Evolutionary conservation across 2,113 vertebrate species (phyloP).

Genomic region (Tenebrosternarchus preto): DNA sequence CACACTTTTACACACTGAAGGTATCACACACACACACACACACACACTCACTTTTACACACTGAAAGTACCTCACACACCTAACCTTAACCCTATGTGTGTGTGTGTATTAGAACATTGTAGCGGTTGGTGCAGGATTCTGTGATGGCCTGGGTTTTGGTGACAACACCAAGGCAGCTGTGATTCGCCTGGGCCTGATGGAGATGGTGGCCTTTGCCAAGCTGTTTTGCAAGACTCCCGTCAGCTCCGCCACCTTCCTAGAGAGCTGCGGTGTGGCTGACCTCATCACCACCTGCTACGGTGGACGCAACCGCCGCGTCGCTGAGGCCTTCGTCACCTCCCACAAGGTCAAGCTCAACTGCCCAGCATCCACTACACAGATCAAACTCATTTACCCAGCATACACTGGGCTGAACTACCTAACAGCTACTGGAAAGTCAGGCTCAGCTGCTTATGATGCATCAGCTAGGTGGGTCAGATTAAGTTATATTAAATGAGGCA

Average conservation of each 20-base stretch:
- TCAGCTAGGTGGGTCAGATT: too few relatives aligned
- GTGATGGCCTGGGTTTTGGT: slow-evolving; percentile 79
- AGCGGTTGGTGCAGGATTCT: slow-evolving; percentile 84
- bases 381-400: too few relatives aligned
- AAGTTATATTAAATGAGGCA: too few relatives aligned
- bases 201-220: slow-evolving; percentile 85
- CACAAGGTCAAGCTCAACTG: slow-evolving; percentile 74
- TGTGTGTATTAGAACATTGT: slow-evolving; percentile 78
- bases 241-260: slow-evolving; percentile 78
- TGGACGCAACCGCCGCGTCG: slow-evolving; percentile 83
- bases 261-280: slow-evolving; percentile 86
- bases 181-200: slow-evolving; percentile 87
- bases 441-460: too few relatives aligned
- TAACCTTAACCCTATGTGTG: not conserved
- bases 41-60: too few relatives aligned
- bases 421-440: too few relatives aligned
- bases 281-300: slow-evolving; percentile 89
- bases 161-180: slow-evolving; percentile 89
- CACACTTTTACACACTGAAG: too few relatives aligned
- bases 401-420: too few relatives aligned
- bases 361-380: not conserved
- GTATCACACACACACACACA: too few relatives aligned
- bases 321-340: slow-evolving; percentile 80
- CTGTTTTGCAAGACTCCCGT: slow-evolving; percentile 79
- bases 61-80: too few relatives aligned